phyloP scores from a whole-genome alignment of 2,797 vertebrate genomes.

The Chlorospingus semifuscus region DNA sequence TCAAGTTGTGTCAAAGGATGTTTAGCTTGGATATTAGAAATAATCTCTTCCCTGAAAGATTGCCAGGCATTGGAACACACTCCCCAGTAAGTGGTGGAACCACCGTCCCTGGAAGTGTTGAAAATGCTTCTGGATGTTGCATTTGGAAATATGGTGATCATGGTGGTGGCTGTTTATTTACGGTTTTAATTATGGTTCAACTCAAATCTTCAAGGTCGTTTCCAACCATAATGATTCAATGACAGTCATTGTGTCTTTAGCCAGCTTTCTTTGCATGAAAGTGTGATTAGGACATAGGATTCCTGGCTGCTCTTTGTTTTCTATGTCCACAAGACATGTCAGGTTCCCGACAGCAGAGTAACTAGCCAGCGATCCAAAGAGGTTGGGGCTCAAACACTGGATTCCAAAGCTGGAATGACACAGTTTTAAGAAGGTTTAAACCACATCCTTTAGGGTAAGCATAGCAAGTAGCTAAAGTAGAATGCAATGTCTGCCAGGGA shows the following conservation, averaged over 20 bases:
- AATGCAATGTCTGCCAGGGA: neutral
- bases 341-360: neutral
- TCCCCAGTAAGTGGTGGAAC: neutral
- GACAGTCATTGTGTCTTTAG: neutral
- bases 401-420: neutral
- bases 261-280: neutral
- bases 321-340: neutral
- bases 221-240: accelerated
- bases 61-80: neutral
- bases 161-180: too few species aligned
- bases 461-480: neutral
- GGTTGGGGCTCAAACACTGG: neutral
- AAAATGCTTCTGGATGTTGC: neutral
- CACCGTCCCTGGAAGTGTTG: accelerated
- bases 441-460: neutral
- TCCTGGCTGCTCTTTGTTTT: neutral
- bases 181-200: neutral
- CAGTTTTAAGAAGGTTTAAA: neutral
- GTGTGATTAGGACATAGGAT: neutral
- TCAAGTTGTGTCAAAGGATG: neutral
- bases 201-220: neutral
- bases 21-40: neutral
- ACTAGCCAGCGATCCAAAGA: neutral
- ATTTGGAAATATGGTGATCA: neutral
- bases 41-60: neutral